These are phyloP conservation scores for Clarias gariepinus DNA, from an alignment of 2,113 vertebrate species.

Conservation along the genomic window DNA sequence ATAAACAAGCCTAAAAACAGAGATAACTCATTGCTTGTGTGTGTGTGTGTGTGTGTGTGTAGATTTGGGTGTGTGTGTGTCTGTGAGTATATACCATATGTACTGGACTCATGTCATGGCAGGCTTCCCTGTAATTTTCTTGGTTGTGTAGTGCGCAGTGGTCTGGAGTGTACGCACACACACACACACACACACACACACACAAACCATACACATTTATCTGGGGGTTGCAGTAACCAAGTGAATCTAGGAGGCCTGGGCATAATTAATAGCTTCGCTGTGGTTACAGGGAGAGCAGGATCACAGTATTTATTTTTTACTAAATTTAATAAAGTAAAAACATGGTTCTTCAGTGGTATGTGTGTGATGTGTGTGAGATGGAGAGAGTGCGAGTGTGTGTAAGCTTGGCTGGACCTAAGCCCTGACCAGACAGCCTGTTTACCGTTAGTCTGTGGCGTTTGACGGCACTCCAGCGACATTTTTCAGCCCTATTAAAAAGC, in stretches of 20 bases:
- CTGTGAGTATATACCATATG: background rate
- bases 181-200: conserved; percentile 30
- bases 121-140: conserved; percentile 47
- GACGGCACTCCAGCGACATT: conserved; percentile 40
- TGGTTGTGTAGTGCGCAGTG: conserved; percentile 30
- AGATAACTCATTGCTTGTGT: conserved; percentile 10
- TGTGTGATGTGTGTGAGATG: background rate
- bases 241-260: conserved; percentile 38
- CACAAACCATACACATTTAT: conserved; percentile 42
- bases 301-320: conserved; percentile 48
- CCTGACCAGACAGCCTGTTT: conserved; percentile 54
- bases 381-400: conserved; percentile 27
- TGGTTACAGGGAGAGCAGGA: conserved; percentile 44
- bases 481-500: conserved; percentile 54
- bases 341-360: conserved; percentile 26
- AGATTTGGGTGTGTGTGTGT: background rate
- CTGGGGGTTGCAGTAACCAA: conserved; percentile 35
- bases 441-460: conserved; percentile 56
- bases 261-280: conserved; percentile 52
- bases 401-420: conserved; percentile 22
- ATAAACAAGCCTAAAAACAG: conserved; percentile 46
- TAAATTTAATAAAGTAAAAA: conserved; percentile 59
- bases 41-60: background rate
- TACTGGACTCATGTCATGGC: conserved; percentile 38
- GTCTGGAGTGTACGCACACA: conserved; percentile 4